These are phyloP conservation scores for Myotis daubentonii DNA, from an alignment of 2,797 vertebrate species.

Conservation along the genomic window DNA sequence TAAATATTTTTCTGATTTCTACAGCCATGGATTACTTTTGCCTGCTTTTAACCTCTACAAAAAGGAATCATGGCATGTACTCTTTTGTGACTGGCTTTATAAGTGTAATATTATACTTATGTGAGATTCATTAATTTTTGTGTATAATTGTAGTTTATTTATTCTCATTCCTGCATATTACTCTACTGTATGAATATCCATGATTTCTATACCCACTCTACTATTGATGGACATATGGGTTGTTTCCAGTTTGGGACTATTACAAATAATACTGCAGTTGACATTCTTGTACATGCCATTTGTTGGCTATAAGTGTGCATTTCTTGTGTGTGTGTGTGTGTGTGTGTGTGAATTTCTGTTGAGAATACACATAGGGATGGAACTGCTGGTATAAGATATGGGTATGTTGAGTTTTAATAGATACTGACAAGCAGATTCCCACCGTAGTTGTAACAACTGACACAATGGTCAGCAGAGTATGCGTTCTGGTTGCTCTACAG, in stretches of 20 bases:
- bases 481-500: not conserved
- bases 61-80: not conserved
- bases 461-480: not conserved
- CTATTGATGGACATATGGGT: not conserved
- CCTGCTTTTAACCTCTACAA: not conserved
- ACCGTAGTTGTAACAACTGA: not conserved
- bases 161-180: not conserved
- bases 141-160: not conserved
- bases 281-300: not conserved
- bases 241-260: not conserved
- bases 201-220: not conserved
- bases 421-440: not conserved
- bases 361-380: not conserved
- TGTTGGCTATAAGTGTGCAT: not conserved
- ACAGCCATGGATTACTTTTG: not conserved
- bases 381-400: not conserved
- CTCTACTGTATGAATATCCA: not conserved
- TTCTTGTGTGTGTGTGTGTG: not conserved
- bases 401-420: not conserved
- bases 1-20: not conserved
- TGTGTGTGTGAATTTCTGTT: not conserved
- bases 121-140: not conserved
- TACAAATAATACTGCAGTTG: not conserved
- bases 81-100: not conserved
- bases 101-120: not conserved